These are phyloP conservation scores for Echinometra lucunter DNA, from an alignment of 53 echinoderm and acorn worm species.

Conservation along the genomic window DNA sequence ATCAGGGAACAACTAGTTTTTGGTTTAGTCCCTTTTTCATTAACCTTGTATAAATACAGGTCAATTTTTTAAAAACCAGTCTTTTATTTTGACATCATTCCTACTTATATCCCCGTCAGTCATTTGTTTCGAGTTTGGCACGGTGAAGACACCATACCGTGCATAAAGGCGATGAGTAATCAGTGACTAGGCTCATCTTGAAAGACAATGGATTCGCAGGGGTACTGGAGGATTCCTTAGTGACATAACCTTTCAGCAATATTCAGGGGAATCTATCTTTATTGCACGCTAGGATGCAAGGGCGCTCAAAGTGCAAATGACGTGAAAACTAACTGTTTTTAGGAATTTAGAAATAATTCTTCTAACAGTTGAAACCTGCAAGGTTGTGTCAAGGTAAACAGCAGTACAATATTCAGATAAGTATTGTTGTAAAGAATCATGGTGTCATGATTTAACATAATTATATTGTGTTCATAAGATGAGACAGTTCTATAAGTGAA, in stretches of 20 bases:
- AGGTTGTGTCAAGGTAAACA: neutral
- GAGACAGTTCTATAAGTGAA: too few species aligned
- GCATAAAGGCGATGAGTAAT: conserved; percentile 20
- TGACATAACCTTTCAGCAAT: neutral
- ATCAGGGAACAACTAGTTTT: too few species aligned
- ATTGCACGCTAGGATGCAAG: neutral
- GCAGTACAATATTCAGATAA: neutral
- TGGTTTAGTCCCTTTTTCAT: too few species aligned
- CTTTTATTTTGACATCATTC: neutral
- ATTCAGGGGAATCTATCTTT: neutral
- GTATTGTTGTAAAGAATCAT: neutral
- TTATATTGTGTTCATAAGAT: too few species aligned
- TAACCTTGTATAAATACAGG: neutral
- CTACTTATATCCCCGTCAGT: neutral
- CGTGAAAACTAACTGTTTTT: neutral
- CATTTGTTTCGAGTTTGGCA: neutral
- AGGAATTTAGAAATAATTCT: neutral
- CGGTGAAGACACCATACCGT: neutral
- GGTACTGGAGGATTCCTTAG: neutral
- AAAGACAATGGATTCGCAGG: conserved; percentile 18
- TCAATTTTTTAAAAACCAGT: neutral
- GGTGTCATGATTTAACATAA: neutral
- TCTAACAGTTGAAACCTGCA: neutral
- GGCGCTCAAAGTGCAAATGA: neutral
- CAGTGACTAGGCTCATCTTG: neutral